phyloP scores from a whole-genome alignment of 2,113 vertebrate species.

The Paramisgurnus dabryanus region DNA sequence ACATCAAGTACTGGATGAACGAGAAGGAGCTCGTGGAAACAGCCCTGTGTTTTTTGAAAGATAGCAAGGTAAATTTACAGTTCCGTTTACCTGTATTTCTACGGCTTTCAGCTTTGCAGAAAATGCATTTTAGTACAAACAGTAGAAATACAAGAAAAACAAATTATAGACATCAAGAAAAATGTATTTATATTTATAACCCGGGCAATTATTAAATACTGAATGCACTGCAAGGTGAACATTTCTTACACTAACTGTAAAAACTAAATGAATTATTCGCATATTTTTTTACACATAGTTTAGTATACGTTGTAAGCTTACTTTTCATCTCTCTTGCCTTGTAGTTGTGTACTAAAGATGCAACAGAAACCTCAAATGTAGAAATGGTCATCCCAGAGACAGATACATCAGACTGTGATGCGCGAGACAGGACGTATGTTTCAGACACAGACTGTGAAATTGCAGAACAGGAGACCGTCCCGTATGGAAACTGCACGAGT shows the following conservation, averaged over 20 bases:
- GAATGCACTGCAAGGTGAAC: too few species aligned
- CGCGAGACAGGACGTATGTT: slow-evolving; percentile 32
- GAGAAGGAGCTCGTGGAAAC: slow-evolving; percentile 71
- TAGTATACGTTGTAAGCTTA: background rate
- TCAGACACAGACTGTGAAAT: slow-evolving; percentile 65
- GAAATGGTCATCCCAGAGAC: slow-evolving; percentile 35
- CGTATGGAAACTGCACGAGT: background rate
- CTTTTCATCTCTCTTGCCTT: background rate
- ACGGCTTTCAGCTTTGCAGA: too few species aligned
- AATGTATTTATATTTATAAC: too few species aligned
- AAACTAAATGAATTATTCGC: too few species aligned
- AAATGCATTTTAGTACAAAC: too few species aligned
- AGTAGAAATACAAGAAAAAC: too few species aligned
- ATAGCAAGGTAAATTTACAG: background rate
- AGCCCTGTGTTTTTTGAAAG: slow-evolving; percentile 49
- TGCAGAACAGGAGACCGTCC: slow-evolving; percentile 48
- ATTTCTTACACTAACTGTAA: too few species aligned
- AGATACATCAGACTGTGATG: slow-evolving; percentile 44
- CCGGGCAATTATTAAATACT: too few species aligned
- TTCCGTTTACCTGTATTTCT: too few species aligned
- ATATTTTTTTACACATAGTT: too few species aligned
- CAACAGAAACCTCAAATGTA: background rate
- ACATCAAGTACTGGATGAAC: slow-evolving; percentile 71
- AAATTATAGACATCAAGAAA: too few species aligned
- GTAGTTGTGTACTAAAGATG: background rate